These are phyloP conservation scores for Semnornis frantzii DNA, from an alignment of 2,113 vertebrate species.

Conservation along the genomic window DNA sequence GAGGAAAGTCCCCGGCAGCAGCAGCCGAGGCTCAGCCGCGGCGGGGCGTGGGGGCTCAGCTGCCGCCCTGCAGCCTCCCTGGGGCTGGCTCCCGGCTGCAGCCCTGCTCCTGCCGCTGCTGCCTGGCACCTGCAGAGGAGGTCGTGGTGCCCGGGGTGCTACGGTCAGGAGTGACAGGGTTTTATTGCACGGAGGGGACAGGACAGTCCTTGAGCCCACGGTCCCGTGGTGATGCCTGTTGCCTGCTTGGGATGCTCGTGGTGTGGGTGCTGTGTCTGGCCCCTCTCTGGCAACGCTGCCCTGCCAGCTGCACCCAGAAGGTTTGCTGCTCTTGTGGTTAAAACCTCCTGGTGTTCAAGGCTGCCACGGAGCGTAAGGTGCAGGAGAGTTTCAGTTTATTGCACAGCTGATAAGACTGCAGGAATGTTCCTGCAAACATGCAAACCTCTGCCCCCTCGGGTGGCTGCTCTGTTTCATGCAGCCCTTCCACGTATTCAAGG, in stretches of 20 bases:
- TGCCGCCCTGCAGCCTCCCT: not conserved
- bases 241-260: not conserved
- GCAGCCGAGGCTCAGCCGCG: not conserved
- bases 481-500: not conserved
- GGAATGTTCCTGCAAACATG: not conserved
- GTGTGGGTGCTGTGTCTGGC: rapidly evolving
- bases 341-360: not conserved
- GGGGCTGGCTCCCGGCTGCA: not conserved
- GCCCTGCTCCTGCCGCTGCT: not conserved
- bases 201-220: not conserved
- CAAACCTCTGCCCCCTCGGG: not conserved
- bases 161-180: rapidly evolving
- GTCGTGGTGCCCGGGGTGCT: not conserved
- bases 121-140: rapidly evolving
- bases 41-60: not conserved
- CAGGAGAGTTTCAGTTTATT: not conserved
- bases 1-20: not conserved
- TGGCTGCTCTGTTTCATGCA: not conserved
- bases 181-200: rapidly evolving
- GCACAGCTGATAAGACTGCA: not conserved
- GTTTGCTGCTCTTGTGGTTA: rapidly evolving
- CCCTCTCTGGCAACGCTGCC: not conserved
- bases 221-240: rapidly evolving
- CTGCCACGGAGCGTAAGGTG: not conserved
- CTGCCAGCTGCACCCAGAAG: rapidly evolving